Evolutionary conservation across 2,797 vertebrate genomes (phyloP).

Genomic region (Florisuga fusca): DNA sequence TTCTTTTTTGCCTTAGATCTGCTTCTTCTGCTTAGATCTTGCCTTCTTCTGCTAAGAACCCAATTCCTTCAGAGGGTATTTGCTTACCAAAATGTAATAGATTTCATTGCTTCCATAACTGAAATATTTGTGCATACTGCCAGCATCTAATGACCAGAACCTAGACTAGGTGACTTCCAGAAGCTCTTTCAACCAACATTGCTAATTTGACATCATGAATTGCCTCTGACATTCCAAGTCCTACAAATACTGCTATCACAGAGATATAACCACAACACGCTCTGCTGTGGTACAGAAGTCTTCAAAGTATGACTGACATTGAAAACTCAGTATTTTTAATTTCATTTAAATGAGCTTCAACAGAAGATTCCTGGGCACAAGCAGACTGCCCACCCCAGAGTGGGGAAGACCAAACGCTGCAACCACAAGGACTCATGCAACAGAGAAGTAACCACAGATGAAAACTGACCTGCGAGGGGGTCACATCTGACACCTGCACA

Average conservation of each 20-base stretch:
- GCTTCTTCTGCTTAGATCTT: too few species aligned
- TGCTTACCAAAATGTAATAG: neutral
- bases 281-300: neutral
- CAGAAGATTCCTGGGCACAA: accelerated
- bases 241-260: neutral
- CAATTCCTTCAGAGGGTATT: neutral
- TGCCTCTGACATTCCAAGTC: neutral
- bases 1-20: neutral
- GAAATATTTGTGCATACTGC: neutral
- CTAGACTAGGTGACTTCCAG: neutral
- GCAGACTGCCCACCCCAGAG: neutral
- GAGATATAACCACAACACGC: neutral
- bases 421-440: accelerated
- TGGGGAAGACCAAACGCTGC: neutral
- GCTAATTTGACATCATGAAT: neutral
- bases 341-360: neutral
- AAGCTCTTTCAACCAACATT: neutral
- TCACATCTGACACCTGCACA: neutral
- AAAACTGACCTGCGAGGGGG: neutral
- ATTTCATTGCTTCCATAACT: neutral
- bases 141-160: neutral
- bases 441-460: neutral
- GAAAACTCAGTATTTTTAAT: neutral
- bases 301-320: neutral
- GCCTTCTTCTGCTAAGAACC: neutral